Evolutionary conservation across 2,113 vertebrate species (phyloP).

Genomic region (Tachuris rubrigastra): DNA sequence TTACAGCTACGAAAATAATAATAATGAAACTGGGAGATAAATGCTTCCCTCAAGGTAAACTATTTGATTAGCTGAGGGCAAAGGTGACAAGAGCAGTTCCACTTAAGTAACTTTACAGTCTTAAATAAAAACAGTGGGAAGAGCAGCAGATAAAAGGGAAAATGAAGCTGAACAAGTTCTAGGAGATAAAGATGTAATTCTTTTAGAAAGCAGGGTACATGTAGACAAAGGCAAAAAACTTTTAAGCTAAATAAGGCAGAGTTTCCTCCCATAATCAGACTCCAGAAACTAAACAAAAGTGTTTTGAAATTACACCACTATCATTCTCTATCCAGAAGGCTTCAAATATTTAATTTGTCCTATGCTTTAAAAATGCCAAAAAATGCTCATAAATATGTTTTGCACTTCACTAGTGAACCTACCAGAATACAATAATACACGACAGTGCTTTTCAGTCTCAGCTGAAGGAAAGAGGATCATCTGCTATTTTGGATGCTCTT

Average conservation of each 20-base stretch:
- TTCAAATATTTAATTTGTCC: neutral
- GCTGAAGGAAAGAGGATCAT: neutral
- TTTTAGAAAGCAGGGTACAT: neutral
- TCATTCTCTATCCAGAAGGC: neutral
- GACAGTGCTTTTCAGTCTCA: neutral
- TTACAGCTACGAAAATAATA: slow-evolving; percentile 90
- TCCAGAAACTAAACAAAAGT: neutral
- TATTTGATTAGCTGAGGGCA: slow-evolving; percentile 96
- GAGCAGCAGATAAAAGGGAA: slow-evolving; percentile 67
- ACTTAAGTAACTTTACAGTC: slow-evolving; percentile 80
- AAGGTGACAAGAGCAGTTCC: slow-evolving; percentile 86
- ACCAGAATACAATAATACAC: neutral
- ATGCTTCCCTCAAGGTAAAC: slow-evolving; percentile 97
- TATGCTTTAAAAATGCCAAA: neutral
- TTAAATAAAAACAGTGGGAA: slow-evolving; percentile 81
- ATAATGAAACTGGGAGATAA: slow-evolving; percentile 91
- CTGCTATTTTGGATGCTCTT: neutral
- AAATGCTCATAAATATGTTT: neutral
- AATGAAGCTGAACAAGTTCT: slow-evolving; percentile 54
- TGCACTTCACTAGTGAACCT: neutral
- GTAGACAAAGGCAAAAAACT: neutral
- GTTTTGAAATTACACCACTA: neutral
- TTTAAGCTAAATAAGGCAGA: neutral
- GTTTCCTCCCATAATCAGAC: neutral
- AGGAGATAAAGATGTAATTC: neutral